Evolutionary conservation across 2,888 invertebrate genomes (phyloP), one percentile per base, ranked within the genome.

Genomic region (Morinoia aosen): DNA sequence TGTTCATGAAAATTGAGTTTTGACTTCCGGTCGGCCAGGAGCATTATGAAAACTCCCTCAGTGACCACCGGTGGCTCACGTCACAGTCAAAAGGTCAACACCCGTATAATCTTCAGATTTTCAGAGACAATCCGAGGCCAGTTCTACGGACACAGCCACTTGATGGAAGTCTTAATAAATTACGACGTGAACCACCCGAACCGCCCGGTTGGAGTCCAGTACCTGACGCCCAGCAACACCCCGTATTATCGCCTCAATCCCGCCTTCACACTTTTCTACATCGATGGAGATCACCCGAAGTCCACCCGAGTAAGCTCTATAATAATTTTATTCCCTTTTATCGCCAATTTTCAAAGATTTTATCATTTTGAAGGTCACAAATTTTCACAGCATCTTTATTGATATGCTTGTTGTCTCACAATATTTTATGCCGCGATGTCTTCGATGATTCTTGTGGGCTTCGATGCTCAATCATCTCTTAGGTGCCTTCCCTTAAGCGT

Each of bases 201-300:
- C 7, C 97, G 97, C 16, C 97, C 97, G 0, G 97, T 97, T 5
- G 97, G 97, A 94, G 97, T 97, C 7, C 97, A 97, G 56, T 98
- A 97, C 97, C 97, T 98, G 16, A 97, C 97, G 1, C 98, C 98
- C 0, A 97, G 97, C 97, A 97, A 98, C 33, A 99, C 99, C 0
- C 97, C 98, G 0, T 98, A 98, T 97, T 97, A 98, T 0, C 97
- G 97, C 91, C 97, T 97, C 91, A 98, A 98, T 97, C 98, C 98
- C 2, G 97, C 97, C 8, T 98, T 97, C 97, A 97, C 98, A 95
- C 97, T 98, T 88, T 98, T 97, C 97, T 97, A 97, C 14, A 97
- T 98, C 33, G 98, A 98, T 96, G 97, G 97, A 14, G 95, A 96
- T 58, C 96, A 96, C 40, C 95, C 96, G 7, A 96, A 96, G 33